Base-by-base conservation (phyloP, 2,797 vertebrate genomes). In the Phrynocephalus forsythii region DNA sequence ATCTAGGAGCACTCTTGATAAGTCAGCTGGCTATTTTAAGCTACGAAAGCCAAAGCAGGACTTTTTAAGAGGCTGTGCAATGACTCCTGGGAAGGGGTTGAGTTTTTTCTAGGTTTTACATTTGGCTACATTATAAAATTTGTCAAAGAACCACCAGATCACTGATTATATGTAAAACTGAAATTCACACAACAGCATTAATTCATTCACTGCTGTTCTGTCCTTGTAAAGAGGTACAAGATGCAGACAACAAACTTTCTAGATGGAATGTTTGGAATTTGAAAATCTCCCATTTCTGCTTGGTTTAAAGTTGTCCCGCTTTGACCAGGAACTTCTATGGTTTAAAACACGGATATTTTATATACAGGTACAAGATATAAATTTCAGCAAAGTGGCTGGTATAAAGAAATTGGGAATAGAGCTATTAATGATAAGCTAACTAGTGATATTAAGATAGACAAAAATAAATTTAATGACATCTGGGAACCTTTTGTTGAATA, bases 1-100 rank as follows among this genome's bases (percentile, higher is more conserved):
- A 88, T 72, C 66, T 44, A 68, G 72, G 26, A 44, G 84, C 38
- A 85, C 44, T 91, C 83, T 67, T 90, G 78, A 48, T 76, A 88
- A 91, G 63, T 75, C 85, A 91, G 86, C 33, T n/a, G 60, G 50
- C 82, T 91, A 83, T 84, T 91, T 72, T 90, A 88, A 92, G 79
- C 76, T 66, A 24, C 73, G 89, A 26, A 38, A 52, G 0, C 79
- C 86, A 82, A 87, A 33, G 89, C 92, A 82, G 28, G 8, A 56
- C 79, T 33, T 67, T 80, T 18, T 82, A 77, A 83, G 6, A 91
- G 22, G 69, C 88, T 60, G 3, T 90, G 68, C 71, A 90, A 75
- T 60, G 38, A 82, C 28, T 67, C 8, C 69, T 87, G 75, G 69
- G 56, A 66, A 90, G 50, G 5, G 87, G 68, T 77, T 82, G 79